Conservation (phyloP, 2,797 vertebrate genomes). For the Mionectes olivaceus region DNA sequence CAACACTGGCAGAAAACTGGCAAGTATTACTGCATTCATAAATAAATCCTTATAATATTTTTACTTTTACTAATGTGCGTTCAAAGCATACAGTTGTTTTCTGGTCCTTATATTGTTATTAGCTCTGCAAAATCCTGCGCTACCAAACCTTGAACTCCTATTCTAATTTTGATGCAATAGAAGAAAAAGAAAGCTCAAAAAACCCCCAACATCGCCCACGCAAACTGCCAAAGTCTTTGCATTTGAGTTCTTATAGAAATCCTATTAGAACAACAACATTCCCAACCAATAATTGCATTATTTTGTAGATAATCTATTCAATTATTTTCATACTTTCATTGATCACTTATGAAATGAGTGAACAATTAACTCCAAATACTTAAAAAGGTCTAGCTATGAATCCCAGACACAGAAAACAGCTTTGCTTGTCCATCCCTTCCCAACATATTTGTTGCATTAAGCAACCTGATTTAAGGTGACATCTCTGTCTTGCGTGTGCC, state of each 20-base stretch:
- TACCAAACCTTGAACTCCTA: not conserved
- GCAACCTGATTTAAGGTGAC: not conserved
- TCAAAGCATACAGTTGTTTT: not conserved
- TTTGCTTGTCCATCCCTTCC: not conserved
- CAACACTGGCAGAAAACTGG: not conserved
- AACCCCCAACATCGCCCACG: accelerated
- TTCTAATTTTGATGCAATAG: not conserved
- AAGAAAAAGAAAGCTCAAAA: not conserved
- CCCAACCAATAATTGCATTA: not conserved
- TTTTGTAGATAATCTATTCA: not conserved
- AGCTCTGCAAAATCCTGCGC: not conserved
- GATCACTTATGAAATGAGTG: not conserved
- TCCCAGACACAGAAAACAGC: not conserved
- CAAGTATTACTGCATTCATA: not conserved
- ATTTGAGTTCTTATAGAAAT: not conserved
- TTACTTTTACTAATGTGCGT: not conserved
- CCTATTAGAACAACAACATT: not conserved
- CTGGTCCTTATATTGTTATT: not conserved
- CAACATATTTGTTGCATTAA: not conserved
- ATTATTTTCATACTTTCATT: not conserved
- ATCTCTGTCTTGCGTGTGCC: not conserved
- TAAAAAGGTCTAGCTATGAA: not conserved
- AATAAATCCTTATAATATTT: not conserved
- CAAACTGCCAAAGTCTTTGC: not conserved
- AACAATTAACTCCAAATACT: not conserved